Base-by-base conservation (phyloP, 2,797 vertebrate genomes). In the Hoplostethus mediterraneus region DNA sequence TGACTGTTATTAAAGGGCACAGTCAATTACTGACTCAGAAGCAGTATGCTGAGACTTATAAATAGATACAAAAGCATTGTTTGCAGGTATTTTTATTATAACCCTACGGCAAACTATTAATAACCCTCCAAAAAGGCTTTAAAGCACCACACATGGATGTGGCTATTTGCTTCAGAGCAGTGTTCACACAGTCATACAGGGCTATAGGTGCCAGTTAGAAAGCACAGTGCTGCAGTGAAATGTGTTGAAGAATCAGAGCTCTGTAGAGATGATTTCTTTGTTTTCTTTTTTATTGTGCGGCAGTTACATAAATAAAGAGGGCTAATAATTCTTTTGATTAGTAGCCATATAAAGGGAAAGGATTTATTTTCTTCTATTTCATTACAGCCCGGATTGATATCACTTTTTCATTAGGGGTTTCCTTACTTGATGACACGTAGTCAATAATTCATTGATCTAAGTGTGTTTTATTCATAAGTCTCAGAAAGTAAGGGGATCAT, bases 381-480 rank as follows among this genome's bases (percentile, higher is more conserved):
- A 80, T 73, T 84, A 78, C 38, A 47, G 71, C 42, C 31, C 45
- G 12, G 75, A 87, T 82, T 83, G 74, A 83, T 89, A 89, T 87
- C 82, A 87, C 70, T 85, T 75, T 91, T 91, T 89, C 86, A 90
- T 88, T 77, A 88, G 73, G 79, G 80, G 78, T 87, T 85, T 83
- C 81, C 88, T 87, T 83, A 82, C 80, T 85, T 80, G 86, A 89
- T 83, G 91, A 91, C 89, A 89, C 69, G 66, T 75, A 68, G 85
- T 93, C 92, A 91, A 94, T 93, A 91, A 91, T 89, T 88, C 57
- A 93, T 94, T 64, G 90, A 94, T 90, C 74, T 9, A 11, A 8
- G 56, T 60, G 77, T 93, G 83, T 90, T 92, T 94, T 91, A 94
- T 94, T 92, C 83, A 95, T 93, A 86, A 68, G 73, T 87, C 69